Evolutionary conservation across 2,113 vertebrate genomes (phyloP).

Genomic region (Muntiacus muntjak): DNA sequence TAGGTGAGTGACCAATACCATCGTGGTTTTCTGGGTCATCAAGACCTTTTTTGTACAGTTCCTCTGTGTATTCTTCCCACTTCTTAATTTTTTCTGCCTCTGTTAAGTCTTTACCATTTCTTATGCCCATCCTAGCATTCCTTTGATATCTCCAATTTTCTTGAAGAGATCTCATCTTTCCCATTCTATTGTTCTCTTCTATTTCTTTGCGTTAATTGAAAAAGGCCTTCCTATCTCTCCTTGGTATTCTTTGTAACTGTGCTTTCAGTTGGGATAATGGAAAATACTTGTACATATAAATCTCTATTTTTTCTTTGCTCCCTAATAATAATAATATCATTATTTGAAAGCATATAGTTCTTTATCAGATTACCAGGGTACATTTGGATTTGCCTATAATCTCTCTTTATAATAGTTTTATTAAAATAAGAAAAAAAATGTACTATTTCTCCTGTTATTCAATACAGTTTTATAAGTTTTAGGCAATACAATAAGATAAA

Average conservation of each 20-base stretch:
- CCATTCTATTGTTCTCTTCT: neutral
- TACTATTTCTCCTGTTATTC: conserved; percentile 7
- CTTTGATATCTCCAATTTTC: neutral
- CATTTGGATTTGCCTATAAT: neutral
- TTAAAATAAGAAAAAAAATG: neutral
- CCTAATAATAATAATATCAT: neutral
- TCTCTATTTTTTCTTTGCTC: neutral
- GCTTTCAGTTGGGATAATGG: neutral
- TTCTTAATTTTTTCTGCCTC: neutral
- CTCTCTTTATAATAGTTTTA: neutral
- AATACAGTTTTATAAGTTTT: neutral
- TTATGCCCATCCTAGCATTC: neutral
- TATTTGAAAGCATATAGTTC: neutral
- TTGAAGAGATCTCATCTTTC: neutral
- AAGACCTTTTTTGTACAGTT: neutral
- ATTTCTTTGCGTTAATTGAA: neutral
- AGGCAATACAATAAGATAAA: neutral
- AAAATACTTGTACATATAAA: neutral
- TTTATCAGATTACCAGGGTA: neutral
- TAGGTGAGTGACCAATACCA: neutral
- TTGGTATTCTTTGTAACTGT: neutral
- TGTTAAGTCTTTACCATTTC: neutral
- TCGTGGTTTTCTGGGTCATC: neutral
- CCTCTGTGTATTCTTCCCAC: neutral
- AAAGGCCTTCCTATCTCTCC: neutral